Base-by-base conservation (phyloP, 1,140 invertebrate species). In the Aricia agestis region DNA sequence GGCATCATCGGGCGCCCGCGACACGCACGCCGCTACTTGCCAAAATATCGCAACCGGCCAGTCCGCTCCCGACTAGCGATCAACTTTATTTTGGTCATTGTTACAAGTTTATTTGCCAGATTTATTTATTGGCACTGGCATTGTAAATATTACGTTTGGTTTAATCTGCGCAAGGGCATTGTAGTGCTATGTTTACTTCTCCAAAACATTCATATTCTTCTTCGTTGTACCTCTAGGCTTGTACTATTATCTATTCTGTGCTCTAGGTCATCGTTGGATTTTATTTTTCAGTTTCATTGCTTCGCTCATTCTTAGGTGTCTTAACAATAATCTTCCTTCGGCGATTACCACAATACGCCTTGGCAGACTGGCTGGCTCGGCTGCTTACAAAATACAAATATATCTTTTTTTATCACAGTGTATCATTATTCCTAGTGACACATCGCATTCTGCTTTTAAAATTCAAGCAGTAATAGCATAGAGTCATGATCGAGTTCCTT, bases 31-130 rank as follows among this genome's bases (percentile, higher is more conserved):
- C 74, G 76, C 82, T 83, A 84, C 83, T 85, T 89, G 87, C 89
- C 89, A 91, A 91, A 89, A 91, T 91, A 89, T 87, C 83, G 82
- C 80, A 78, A 77, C 81, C 75, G 74, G 82, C 80, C 80, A 78
- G 76, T 80, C 75, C 73, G 82, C 80, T 84, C 79, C 78, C 75
- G 19, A 63, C 19, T 10, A 63, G 79, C 82, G 75, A 84, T 87
- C 85, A 84, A 87, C 78, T 86, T 89, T 91, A 91, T 89, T 91
- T 91, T 87, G 82, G 83, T 89, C 79, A 89, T 87, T 90, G 81
- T 83, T 83, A 77, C 69, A 73, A 73, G 73, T 75, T 73, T 68
- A 59, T 63, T 69, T 69, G 31, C 57, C 68, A 59, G 59, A 63
- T 61, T 61, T 32, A 18, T 41, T 69, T 61, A 58, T 25, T 41